Conservation (phyloP, 2,797 vertebrate species). For the Ataeniobius toweri region DNA sequence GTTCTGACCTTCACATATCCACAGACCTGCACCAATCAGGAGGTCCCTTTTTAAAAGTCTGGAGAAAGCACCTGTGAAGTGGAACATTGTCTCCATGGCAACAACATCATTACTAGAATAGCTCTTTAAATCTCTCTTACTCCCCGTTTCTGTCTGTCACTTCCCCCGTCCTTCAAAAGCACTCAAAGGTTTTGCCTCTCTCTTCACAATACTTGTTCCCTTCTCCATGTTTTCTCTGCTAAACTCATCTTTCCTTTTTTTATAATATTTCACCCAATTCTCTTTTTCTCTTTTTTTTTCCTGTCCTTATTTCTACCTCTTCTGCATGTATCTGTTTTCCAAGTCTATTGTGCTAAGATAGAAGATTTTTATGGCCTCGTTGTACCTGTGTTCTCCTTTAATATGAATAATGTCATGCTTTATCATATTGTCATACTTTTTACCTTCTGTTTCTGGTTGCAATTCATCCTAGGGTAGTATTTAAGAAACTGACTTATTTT, state of each 20-base stretch:
- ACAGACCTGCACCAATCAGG: constrained; percentile 47
- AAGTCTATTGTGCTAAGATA: constrained; percentile 43
- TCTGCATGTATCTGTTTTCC: constrained; percentile 37
- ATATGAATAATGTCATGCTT: too few relatives aligned
- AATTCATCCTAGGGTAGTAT: neutral
- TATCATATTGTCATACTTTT: too few relatives aligned
- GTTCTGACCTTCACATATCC: constrained; percentile 52
- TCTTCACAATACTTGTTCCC: constrained; percentile 9
- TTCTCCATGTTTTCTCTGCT: neutral
- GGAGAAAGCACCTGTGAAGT: constrained; percentile 65
- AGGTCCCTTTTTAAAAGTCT: constrained; percentile 55
- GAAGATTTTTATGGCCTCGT: constrained; percentile 50
- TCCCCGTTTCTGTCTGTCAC: constrained; percentile 52
- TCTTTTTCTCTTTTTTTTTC: constrained; percentile 16
- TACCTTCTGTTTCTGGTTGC: neutral
- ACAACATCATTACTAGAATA: constrained; percentile 73
- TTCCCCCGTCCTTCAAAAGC: constrained; percentile 39
- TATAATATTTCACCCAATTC: neutral
- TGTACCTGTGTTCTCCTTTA: constrained; percentile 19
- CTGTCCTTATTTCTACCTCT: constrained; percentile 12
- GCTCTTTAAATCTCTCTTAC: constrained; percentile 46
- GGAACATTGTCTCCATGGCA: constrained; percentile 66
- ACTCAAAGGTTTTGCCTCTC: constrained; percentile 22
- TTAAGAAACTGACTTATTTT: too few relatives aligned
- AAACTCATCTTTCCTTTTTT: neutral